Conservation (phyloP, 92 coral and sea anemone species). For the Heliopora coerulea region DNA sequence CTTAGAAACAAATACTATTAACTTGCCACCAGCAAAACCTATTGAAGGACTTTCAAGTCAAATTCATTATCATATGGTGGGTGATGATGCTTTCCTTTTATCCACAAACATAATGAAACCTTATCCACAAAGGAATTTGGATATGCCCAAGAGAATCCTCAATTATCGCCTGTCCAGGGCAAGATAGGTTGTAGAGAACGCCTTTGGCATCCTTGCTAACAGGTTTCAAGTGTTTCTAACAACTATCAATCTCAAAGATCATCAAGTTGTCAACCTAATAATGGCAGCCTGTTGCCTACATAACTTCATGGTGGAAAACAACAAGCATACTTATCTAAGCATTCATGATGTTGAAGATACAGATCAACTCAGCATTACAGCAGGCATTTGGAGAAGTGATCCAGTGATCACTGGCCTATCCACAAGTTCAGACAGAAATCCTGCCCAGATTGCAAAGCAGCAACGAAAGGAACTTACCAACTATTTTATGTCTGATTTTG, state of each 20-base stretch:
- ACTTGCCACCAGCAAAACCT: too few relatives aligned
- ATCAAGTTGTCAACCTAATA: conserved; percentile 37
- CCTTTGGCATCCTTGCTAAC: conserved; percentile 30
- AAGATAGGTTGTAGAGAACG: too few relatives aligned
- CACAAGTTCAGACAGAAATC: too few relatives aligned
- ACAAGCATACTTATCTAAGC: conserved; percentile 53
- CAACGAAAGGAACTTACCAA: conserved; percentile 45
- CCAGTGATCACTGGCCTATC: conserved; percentile 27
- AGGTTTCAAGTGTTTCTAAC: conserved; percentile 38
- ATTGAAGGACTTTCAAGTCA: too few relatives aligned
- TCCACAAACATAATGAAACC: too few relatives aligned
- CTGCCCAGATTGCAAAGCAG: conserved; percentile 49
- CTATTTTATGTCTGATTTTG: conserved; percentile 42
- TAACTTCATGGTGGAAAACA: too few relatives aligned
- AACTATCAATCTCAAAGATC: conserved; percentile 26
- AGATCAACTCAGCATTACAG: conserved; percentile 24
- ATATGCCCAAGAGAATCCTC: too few relatives aligned
- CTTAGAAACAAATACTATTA: too few relatives aligned
- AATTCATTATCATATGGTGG: too few relatives aligned
- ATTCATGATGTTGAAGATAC: conserved; percentile 47
- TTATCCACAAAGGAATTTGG: too few relatives aligned
- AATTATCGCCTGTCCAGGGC: too few relatives aligned
- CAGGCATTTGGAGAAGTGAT: conserved; percentile 52
- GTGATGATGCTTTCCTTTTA: too few relatives aligned
- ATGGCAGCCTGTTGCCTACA: conserved; percentile 46